Evolutionary conservation across 2,113 vertebrate species (phyloP), one percentile per base, ranked within the genome.

Genomic region (Microtus oregoni): DNA sequence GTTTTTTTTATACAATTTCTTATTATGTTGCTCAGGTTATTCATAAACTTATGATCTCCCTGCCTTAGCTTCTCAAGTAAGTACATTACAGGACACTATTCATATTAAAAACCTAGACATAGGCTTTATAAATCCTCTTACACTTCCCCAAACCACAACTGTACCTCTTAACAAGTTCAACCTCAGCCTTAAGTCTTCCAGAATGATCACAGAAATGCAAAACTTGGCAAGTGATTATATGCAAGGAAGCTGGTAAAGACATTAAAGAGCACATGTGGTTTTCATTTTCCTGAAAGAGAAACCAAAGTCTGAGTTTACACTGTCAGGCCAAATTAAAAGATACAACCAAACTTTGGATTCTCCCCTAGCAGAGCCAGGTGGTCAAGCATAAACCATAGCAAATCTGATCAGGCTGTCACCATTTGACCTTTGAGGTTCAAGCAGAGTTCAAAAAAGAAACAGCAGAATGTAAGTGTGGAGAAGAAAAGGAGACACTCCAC

Each of bases 231-330:
- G 65, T 65, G 20, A 86, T 82, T n/a, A 76, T 30, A 5, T 58
- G 6, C 41, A 65, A 90, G 77, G 15, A 94, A 94, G 41, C 26
- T 44, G 13, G 12, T 81, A 92, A 44, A 58, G 92, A 95, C 6
- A 2, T 67, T 47, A 22, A 70, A 85, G 26, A 82, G 58, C 3
- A 41, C 65, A 24, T 35, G 30, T 70, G 58, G 12, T 86, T 97
- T 95, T 92, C 17, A 89, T 93, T 92, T 92, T 90, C 72, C n/a
- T 47, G 24, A 76, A 95, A 91, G 52, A 70, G 58, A 95, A 89
- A 24, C n/a, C 78, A 55, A 94, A 88, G 20, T 86, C 86, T 38
- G 38, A 91, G 67, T 93, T 91, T 76, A 47, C 28, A 92, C 24
- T 41, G 41, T 86, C 81, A 85, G n/a, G 26, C 7, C 15, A 91